Conservation (phyloP, 2,113 vertebrate genomes). For the Plectropomus leopardus region DNA sequence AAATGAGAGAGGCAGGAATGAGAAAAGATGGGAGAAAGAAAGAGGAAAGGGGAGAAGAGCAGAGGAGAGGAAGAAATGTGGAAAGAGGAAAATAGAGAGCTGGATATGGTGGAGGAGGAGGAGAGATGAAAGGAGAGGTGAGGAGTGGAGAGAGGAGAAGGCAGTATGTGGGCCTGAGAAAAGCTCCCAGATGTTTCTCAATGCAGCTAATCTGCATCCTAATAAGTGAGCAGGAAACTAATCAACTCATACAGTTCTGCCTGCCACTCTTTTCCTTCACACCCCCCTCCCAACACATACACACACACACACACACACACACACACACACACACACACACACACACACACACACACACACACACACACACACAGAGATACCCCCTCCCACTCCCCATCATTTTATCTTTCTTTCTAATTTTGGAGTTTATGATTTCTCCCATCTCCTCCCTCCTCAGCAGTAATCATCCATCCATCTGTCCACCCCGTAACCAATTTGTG, state of each 20-base stretch:
- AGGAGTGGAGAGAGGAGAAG: slow-evolving; percentile 37
- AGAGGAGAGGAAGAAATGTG: neutral
- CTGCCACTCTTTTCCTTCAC: slow-evolving; percentile 70
- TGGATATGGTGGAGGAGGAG: slow-evolving; percentile 28
- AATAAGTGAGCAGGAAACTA: slow-evolving; percentile 84
- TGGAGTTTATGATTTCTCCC: slow-evolving; percentile 64
- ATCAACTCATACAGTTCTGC: slow-evolving; percentile 81
- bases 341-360: slow-evolving; percentile 39
- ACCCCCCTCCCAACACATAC: slow-evolving; percentile 14
- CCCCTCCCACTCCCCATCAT: slow-evolving; percentile 19
- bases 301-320: no score
- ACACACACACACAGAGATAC: slow-evolving; percentile 27
- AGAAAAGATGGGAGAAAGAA: slow-evolving; percentile 3
- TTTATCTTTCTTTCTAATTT: slow-evolving; percentile 74
- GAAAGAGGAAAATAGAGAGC: slow-evolving; percentile 9
- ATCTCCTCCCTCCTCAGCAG: slow-evolving; percentile 61
- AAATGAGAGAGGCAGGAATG: slow-evolving; percentile 25
- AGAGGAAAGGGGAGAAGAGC: neutral
- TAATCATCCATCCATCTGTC: slow-evolving; percentile 77
- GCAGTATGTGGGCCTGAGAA: slow-evolving; percentile 47
- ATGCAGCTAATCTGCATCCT: slow-evolving; percentile 85
- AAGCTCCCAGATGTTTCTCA: slow-evolving; percentile 85
- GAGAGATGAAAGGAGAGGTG: slow-evolving; percentile 47
- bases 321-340: slow-evolving; percentile 17
- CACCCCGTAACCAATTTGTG: slow-evolving; percentile 36